A percentile compares a stretch with the other conserved stretches of the same genome.
Evolutionary conservation across 2,113 vertebrate genomes (phyloP).

Genomic region (Ascaphus truei): DNA sequence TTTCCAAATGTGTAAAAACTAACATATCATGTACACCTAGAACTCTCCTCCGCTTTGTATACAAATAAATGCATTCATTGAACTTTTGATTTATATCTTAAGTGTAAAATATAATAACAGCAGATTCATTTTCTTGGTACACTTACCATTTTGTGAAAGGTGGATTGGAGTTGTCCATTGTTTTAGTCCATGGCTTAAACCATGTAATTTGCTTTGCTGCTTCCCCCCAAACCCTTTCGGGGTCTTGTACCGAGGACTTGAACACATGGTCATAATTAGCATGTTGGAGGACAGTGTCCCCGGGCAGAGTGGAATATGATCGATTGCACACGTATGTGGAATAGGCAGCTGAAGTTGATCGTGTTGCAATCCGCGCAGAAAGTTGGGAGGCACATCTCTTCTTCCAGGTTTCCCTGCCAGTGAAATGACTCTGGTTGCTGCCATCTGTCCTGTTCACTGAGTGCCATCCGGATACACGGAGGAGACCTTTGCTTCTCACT

Average conservation of each 20-base stretch:
- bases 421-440: not conserved
- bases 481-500: not conserved
- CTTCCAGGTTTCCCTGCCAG: not conserved
- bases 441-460: not conserved
- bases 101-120: too few species aligned
- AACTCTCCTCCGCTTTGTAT: too few species aligned
- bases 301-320: not conserved
- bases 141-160: slow-evolving; percentile 69
- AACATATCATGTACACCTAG: too few species aligned
- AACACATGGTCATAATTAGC: slow-evolving; percentile 51
- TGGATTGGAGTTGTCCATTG: slow-evolving; percentile 57
- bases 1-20: too few species aligned
- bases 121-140: too few species aligned
- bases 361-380: not conserved
- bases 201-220: slow-evolving; percentile 50
- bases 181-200: slow-evolving; percentile 63
- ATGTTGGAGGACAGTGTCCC: not conserved
- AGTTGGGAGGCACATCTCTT: not conserved
- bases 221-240: slow-evolving; percentile 58
- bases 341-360: too few species aligned
- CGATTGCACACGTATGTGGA: not conserved
- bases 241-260: slow-evolving; percentile 47
- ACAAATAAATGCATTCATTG: not conserved
- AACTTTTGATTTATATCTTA: not conserved
- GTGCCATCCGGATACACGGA: not conserved